A percentile compares a stretch with the other conserved stretches of the same genome.
phyloP scores from a whole-genome alignment of 2,888 invertebrate species.

The Vanessa cardui region DNA sequence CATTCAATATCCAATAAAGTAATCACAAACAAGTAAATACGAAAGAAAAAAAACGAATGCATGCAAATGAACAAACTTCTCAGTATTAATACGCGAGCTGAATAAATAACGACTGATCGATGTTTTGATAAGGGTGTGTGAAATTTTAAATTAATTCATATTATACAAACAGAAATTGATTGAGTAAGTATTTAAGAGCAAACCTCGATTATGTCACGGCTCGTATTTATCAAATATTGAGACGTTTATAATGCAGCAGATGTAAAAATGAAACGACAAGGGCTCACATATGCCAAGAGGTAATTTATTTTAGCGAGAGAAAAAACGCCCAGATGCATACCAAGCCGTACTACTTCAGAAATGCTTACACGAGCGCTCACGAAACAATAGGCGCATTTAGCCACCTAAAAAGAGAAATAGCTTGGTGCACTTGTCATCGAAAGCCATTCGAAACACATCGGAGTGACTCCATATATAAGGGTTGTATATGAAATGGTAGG shows the following conservation, averaged over 20 bases:
- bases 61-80: conserved; percentile 76
- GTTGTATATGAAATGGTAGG: conserved; percentile 55
- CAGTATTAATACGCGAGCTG: conserved; percentile 71
- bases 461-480: conserved; percentile 65
- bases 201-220: neutral
- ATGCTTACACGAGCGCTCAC: conserved; percentile 53
- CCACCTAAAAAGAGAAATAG: conserved; percentile 73
- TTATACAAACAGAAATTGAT: conserved; percentile 58
- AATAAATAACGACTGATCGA: conserved; percentile 76
- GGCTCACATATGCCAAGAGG: conserved; percentile 55
- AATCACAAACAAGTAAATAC: conserved; percentile 66
- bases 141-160: conserved; percentile 68
- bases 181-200: conserved; percentile 41
- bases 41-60: conserved; percentile 66
- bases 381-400: conserved; percentile 78
- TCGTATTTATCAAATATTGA: neutral
- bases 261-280: conserved; percentile 39
- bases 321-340: conserved; percentile 47
- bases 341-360: conserved; percentile 53
- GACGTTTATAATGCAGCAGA: neutral
- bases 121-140: conserved; percentile 74
- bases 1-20: conserved; percentile 64
- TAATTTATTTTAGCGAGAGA: conserved; percentile 34
- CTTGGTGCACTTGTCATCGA: conserved; percentile 77
- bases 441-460: conserved; percentile 75